These are phyloP conservation scores for Heliopora coerulea DNA, from an alignment of 92 coral and sea anemone genomes.

Conservation along the genomic window DNA sequence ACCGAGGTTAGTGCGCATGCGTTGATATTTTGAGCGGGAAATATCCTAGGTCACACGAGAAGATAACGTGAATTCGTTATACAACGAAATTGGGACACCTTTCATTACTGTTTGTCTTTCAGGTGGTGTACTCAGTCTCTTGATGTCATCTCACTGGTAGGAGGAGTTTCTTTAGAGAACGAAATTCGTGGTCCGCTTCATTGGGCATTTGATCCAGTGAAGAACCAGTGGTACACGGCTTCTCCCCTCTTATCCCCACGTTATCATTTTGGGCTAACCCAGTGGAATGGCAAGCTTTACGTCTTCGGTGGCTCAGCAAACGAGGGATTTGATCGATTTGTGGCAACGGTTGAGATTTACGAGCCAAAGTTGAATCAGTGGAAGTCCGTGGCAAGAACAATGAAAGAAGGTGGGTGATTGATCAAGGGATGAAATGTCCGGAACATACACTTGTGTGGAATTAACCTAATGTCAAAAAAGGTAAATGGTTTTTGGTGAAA, in stretches of 20 bases:
- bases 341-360: constrained; percentile 71
- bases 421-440: too few species aligned
- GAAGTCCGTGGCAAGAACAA: constrained; percentile 48
- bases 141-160: constrained; percentile 64
- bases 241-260: constrained; percentile 10
- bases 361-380: constrained; percentile 78
- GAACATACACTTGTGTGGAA: too few species aligned
- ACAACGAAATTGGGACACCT: too few species aligned
- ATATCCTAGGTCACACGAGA: too few species aligned
- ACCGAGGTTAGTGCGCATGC: constrained; percentile 63
- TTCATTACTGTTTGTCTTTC: too few species aligned
- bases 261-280: constrained; percentile 66
- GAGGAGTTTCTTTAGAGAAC: constrained; percentile 49
- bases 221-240: constrained; percentile 6
- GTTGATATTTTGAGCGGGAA: too few species aligned
- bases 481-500: too few species aligned
- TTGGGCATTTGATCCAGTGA: constrained; percentile 32
- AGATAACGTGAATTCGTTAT: too few species aligned
- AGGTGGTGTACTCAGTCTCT: constrained; percentile 82
- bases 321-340: constrained; percentile 46
- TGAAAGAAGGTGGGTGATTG: constrained; percentile 45
- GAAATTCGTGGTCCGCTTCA: neutral
- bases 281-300: constrained; percentile 56
- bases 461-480: too few species aligned
- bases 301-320: constrained; percentile 71